phyloP scores from a whole-genome alignment of 1,140 invertebrate species.

The Drosophila malerkotliana region DNA sequence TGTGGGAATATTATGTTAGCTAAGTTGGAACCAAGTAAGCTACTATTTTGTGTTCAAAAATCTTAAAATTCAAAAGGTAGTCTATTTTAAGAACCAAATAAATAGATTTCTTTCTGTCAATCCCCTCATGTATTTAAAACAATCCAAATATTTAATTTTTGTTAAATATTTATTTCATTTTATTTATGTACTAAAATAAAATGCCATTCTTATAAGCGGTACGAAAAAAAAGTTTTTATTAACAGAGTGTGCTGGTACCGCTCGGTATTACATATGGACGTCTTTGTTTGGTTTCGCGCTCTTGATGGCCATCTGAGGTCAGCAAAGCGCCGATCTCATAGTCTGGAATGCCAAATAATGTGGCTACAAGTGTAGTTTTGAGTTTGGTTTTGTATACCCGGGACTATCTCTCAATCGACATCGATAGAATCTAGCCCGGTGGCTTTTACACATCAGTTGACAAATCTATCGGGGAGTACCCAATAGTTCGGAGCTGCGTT shows the following conservation, averaged over 20 bases:
- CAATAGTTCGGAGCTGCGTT: slow-evolving; percentile 29
- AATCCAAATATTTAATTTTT: no score
- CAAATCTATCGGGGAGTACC: slow-evolving; percentile 29
- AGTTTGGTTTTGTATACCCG: slow-evolving; percentile 21
- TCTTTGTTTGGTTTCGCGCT: not conserved
- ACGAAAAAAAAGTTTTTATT: not conserved
- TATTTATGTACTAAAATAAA: not conserved
- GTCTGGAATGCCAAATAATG: slow-evolving; percentile 3
- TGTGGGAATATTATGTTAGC: not conserved
- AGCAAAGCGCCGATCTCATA: slow-evolving; percentile 24
- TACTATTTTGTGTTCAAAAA: no score
- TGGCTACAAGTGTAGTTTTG: slow-evolving; percentile 1
- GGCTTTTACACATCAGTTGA: slow-evolving; percentile 30
- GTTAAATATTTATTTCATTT: no score
- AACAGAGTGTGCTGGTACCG: not conserved
- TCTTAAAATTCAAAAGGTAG: no score
- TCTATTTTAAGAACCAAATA: no score
- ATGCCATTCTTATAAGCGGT: not conserved
- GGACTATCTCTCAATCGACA: slow-evolving; percentile 38
- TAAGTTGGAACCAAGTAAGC: no score
- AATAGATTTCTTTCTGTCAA: no score
- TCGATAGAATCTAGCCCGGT: slow-evolving; percentile 26
- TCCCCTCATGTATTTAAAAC: no score
- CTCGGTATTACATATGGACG: not conserved
- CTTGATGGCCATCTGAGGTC: slow-evolving; percentile 29